These are phyloP conservation scores for Drosophila falleni DNA, from an alignment of 2,888 invertebrate genomes.

Conservation along the genomic window DNA sequence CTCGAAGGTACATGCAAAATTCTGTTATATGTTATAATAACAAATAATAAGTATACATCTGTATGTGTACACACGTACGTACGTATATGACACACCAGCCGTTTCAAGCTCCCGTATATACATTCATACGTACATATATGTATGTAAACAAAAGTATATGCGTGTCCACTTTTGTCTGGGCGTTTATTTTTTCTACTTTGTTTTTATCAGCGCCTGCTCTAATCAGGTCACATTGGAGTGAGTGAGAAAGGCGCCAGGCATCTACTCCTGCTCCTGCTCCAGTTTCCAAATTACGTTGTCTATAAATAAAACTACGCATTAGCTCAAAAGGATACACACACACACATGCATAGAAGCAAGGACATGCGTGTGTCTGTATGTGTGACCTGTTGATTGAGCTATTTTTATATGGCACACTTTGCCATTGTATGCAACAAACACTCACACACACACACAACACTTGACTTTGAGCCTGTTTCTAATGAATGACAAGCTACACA, in stretches of 20 bases:
- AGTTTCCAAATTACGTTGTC: conserved; percentile 21
- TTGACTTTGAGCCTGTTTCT: conserved; percentile 23
- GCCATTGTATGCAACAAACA: conserved; percentile 1
- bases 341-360: conserved; percentile 4
- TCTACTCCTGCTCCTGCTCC: not conserved
- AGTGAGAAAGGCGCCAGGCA: conserved; percentile 1
- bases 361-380: conserved; percentile 8
- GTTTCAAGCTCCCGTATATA: conserved; percentile 4
- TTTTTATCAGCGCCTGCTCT: conserved; percentile 29
- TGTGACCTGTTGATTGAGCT: conserved; percentile 67
- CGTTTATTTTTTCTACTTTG: conserved; percentile 8
- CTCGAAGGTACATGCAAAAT: conserved; percentile 79
- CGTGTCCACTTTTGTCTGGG: conserved; percentile 30
- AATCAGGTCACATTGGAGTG: conserved; percentile 24
- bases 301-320: conserved; percentile 72
- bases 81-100: conserved; percentile 27
- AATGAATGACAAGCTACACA: conserved; percentile 30
- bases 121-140: not conserved
- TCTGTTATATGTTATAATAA: conserved; percentile 4
- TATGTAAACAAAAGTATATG: conserved; percentile 15
- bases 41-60: not conserved
- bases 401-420: conserved; percentile 9
- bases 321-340: conserved; percentile 24
- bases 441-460: conserved; percentile 5
- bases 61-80: not conserved